Evolutionary conservation across 2,888 invertebrate species (phyloP), one percentile per base, ranked within the genome.

Genomic region (Bombyx huttoni): DNA sequence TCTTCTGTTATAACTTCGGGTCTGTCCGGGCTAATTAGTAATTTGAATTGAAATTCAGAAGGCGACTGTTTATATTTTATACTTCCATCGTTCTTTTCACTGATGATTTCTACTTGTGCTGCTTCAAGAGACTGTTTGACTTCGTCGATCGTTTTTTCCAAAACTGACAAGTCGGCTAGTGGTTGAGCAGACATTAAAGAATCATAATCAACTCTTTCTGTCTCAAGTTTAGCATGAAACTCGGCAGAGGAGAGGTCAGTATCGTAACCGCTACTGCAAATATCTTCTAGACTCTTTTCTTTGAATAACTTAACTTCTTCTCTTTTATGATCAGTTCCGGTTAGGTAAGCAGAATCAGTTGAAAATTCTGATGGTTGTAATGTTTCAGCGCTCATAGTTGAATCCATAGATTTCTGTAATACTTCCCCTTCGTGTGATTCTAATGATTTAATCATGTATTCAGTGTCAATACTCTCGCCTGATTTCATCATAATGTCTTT

Each of bases 41-140:
- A 76, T 73, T 91, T 92, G 52, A 94, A 92, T 67, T 93, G 92
- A 65, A 94, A 94, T 70, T 94, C 93, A 1, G 93, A 93, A 5
- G 93, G 93, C 0, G 93, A 93, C 60, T 93, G 92, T 63, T 93
- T 92, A 59, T 91, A 91, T 67, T 91, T 91, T 50, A 91, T 90
- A 58, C 90, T 93, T 8, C 92, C 90, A 58, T 92, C 91, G 63
- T 80, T 89, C 70, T 90, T 90, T 57, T 90, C 89, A 65, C 91
- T 92, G 52, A 93, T 92, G 7, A 93, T 89, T 77, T 92, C 92
- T 61, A 90, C 92, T 73, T 92, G 92, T 0, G 92, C 92, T 48
- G 92, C 91, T 78, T 93, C 92, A 54, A 93, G 75, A 14, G 93
- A 92, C 67, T 93, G 92, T 66, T 93, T 91, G 48, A 92, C 92